Base-by-base conservation (phyloP, 2,113 vertebrate genomes). In the Zosterops pallidus region DNA sequence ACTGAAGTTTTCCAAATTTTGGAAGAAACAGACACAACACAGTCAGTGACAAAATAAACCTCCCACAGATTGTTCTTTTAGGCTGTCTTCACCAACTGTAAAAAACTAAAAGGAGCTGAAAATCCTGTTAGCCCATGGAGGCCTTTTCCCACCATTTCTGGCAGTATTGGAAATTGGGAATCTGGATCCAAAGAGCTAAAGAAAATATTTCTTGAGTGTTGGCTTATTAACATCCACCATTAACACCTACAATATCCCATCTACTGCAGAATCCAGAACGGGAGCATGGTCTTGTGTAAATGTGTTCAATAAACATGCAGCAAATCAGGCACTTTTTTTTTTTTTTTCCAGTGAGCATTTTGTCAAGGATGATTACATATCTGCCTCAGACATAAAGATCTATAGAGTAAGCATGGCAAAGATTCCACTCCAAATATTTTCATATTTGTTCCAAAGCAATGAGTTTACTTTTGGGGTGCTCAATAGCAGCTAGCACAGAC, bases 11-110 rank as follows among this genome's bases (percentile, higher is more conserved):
- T 86, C 60, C 6, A 1, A 49, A 84, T 93, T 90, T 62, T 59
- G 2, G 9, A 83, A 95, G 91, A 83, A 91, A 76, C 20, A 96
- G 84, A 79, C 89, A 88, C 72, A 90, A 85, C 93, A 93, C 31
- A 72, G 55, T 77, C 52, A 57, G 77, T 55, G 64, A 89, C 35
- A 94, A 93, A 78, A 71, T 69, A 95, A 95, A 52, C 56, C 49
- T 92, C 86, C 86, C 15, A 60, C 68, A 72, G 62, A 67, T 72
- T 95, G 83, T 94, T 87, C 60, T 86, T 82, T 83, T 82, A 81
- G 67, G 5, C 71, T 91, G 47, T 19, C 68, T 94, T 91, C 68
- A 47, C 55, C 28, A 80, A 39, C 71, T 83, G 19, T 72, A 47
- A 80, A 74, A 86, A 80, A 7, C 18, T 72, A 55, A 92, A 77